Percentiles rank a stretch among this genome's conserved stretches.
Conservation (phyloP, 2,113 vertebrate species). For the Pseudolaguvia tuberculata region DNA sequence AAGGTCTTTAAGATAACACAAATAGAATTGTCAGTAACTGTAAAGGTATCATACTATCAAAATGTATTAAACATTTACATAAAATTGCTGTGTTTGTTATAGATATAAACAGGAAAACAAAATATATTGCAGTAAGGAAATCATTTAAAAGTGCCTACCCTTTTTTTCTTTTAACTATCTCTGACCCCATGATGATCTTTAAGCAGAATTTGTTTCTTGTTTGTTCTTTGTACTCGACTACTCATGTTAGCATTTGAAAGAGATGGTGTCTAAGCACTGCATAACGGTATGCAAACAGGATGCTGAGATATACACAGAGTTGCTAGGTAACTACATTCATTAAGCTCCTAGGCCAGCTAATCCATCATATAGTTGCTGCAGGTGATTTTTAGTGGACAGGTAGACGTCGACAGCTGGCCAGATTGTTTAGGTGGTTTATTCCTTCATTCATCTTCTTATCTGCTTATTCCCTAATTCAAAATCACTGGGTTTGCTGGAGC, state of each 20-base stretch:
- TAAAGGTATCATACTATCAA: not conserved
- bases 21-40: not conserved
- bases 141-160: not conserved
- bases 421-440: conserved; percentile 1
- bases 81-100: no score
- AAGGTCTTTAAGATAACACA: not conserved
- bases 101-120: not conserved
- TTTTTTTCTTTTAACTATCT: not conserved
- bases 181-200: not conserved
- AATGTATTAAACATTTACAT: no score
- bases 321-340: conserved; percentile 13
- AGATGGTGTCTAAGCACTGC: not conserved
- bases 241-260: not conserved
- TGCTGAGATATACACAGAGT: not conserved
- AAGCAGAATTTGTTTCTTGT: not conserved
- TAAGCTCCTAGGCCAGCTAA: not conserved
- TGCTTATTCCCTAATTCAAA: no score
- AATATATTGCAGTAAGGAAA: no score
- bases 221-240: not conserved
- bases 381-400: not conserved
- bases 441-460: no score
- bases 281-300: conserved; percentile 17
- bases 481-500: no score
- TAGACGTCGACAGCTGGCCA: not conserved
- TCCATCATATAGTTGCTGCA: not conserved